Base-by-base conservation (phyloP, 2,797 vertebrate genomes). In the Rhadinocentrus ornatus region DNA sequence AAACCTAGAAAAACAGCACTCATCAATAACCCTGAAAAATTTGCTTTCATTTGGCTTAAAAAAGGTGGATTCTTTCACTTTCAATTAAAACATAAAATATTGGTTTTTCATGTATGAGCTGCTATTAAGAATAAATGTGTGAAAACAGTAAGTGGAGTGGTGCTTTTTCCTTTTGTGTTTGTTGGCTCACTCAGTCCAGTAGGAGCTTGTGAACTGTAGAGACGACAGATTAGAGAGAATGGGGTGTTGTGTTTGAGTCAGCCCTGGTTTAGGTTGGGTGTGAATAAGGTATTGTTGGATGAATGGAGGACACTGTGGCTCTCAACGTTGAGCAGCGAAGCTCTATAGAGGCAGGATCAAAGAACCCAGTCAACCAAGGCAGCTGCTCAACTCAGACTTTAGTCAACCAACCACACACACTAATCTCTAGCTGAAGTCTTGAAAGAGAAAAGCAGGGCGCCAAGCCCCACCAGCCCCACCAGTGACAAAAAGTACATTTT, bases 311-410 rank as follows among this genome's bases (percentile, higher is more conserved):
- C 63, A 71, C 71, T 74, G 77, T 69, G 65, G 71, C 78, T 57
- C 76, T 88, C 78, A 66, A n/a, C 34, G 15, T 35, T 50, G 74
- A 81, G 87, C 57, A 57, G 72, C 80, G 76, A 73, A 77, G 81
- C 85, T 87, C 84, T 71, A 46, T 82, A 78, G 88, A 84, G 87
- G 81, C 77, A 74, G 80, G 87, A 93, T 93, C 90, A 92, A 93
- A 92, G 84, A 86, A 84, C 46, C 74, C 83, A 87, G 80, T 83
- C 87, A 85, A 87, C 73, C 90, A 85, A 69, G 78, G 72, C 86
- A 71, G 66, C 85, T 71, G 86, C 86, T 90, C 85, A 85, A 87
- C 75, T 85, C 88, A 82, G 83, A 85, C 86, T 91, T 86, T 72
- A 91, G 86, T 88, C 87, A 89, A 86, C 87, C 89, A 92, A 82